These are phyloP conservation scores for Dipodomys ordii DNA, from an alignment of 2,113 vertebrate genomes.

Conservation along the genomic window DNA sequence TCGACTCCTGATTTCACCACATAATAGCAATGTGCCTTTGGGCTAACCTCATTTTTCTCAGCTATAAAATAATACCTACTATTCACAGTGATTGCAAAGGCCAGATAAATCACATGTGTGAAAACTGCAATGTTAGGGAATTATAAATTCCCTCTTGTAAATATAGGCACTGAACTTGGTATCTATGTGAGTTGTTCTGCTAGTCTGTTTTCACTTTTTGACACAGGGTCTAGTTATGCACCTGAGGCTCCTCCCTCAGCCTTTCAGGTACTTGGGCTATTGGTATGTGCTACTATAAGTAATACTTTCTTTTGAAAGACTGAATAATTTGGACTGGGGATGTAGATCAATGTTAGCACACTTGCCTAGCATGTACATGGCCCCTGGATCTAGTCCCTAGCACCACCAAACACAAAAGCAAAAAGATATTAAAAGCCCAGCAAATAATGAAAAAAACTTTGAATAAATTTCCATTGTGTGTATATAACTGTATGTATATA, in stretches of 20 bases:
- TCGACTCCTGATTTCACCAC: background rate
- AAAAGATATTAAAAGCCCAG: too few relatives aligned
- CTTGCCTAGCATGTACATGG: too few relatives aligned
- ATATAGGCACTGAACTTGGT: too few relatives aligned
- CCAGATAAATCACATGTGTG: background rate
- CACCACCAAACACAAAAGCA: too few relatives aligned
- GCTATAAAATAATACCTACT: background rate
- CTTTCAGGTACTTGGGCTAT: too few relatives aligned
- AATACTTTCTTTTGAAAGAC: background rate
- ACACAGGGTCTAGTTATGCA: too few relatives aligned
- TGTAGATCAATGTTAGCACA: too few relatives aligned
- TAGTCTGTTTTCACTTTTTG: background rate
- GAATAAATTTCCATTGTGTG: background rate
- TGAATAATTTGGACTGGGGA: background rate
- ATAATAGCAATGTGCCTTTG: background rate
- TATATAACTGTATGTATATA: background rate
- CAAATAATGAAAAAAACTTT: background rate
- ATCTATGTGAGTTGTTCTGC: background rate
- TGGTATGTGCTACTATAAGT: too few relatives aligned
- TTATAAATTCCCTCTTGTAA: too few relatives aligned
- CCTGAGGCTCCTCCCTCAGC: too few relatives aligned
- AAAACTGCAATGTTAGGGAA: background rate
- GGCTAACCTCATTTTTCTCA: conserved; percentile 15
- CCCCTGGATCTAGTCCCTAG: too few relatives aligned
- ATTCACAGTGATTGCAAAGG: background rate